These are phyloP conservation scores for Apis cerana DNA, from an alignment of 1,140 invertebrate species.

Conservation along the genomic window DNA sequence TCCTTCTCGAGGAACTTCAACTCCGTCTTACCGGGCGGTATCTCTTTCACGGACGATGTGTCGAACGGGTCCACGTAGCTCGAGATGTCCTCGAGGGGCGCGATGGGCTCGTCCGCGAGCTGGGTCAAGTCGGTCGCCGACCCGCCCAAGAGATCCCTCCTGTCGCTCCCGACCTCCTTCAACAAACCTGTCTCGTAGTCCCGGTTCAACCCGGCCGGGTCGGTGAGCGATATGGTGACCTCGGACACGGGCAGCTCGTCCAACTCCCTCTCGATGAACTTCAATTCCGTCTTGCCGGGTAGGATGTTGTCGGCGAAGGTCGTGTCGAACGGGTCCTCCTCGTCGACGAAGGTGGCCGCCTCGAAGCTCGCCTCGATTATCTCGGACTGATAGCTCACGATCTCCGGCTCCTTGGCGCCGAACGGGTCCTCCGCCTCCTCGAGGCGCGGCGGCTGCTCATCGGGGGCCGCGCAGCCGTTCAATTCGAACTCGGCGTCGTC, in stretches of 20 bases:
- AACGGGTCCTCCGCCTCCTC: constrained; percentile 77
- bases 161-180: constrained; percentile 46
- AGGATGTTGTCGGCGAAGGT: constrained; percentile 90
- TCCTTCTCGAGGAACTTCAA: constrained; percentile 90
- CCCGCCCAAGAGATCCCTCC: constrained; percentile 86
- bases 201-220: constrained; percentile 81
- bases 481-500: constrained; percentile 80
- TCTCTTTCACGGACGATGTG: constrained; percentile 88
- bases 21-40: constrained; percentile 88
- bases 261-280: constrained; percentile 84
- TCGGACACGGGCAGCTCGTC: constrained; percentile 75
- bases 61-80: constrained; percentile 92
- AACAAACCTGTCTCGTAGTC: constrained; percentile 77
- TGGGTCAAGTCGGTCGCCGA: constrained; percentile 88
- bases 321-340: constrained; percentile 92
- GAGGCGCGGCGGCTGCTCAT: constrained; percentile 57
- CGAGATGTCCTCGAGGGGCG: constrained; percentile 81
- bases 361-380: constrained; percentile 78
- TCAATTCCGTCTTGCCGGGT: constrained; percentile 85
- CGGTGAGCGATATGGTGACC: constrained; percentile 76
- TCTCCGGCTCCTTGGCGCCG: constrained; percentile 70
- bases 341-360: constrained; percentile 77
- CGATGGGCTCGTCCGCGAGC: constrained; percentile 86
- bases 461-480: constrained; percentile 46
- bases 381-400: constrained; percentile 66